phyloP scores from a whole-genome alignment of 1,140 invertebrate genomes.

The Sarcophaga bullata region DNA sequence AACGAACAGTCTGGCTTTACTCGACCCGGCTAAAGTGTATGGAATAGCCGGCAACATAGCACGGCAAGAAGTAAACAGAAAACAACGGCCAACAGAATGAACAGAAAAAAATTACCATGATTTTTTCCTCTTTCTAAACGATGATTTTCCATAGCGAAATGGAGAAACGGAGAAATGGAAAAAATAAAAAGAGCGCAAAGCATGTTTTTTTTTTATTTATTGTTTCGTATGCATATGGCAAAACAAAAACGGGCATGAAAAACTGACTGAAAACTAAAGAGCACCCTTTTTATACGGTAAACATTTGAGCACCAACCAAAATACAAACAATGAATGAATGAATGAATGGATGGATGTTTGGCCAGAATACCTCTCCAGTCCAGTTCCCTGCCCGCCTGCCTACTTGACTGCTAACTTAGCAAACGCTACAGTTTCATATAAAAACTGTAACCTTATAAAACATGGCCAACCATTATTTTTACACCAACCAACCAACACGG shows the following conservation, averaged over 20 bases:
- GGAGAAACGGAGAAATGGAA: too few relatives aligned
- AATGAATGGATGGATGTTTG: not conserved
- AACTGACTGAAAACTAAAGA: slow-evolving; percentile 7
- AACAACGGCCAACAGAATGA: too few relatives aligned
- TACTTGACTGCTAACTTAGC: not conserved
- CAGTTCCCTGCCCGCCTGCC: not conserved
- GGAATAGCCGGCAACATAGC: too few relatives aligned
- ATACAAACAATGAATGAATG: slow-evolving; percentile 14
- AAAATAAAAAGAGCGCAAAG: too few relatives aligned
- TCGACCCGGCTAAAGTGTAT: not conserved
- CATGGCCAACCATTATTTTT: slow-evolving; percentile 10
- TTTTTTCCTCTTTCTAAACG: not conserved
- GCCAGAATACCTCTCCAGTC: too few relatives aligned
- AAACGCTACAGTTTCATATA: not conserved
- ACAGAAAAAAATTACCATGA: too few relatives aligned
- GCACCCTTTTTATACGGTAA: slow-evolving; percentile 30
- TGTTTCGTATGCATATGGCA: too few relatives aligned
- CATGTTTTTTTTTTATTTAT: too few relatives aligned
- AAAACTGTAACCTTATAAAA: not conserved
- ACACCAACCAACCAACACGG: not conserved
- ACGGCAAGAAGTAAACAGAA: too few relatives aligned
- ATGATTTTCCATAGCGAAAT: not conserved
- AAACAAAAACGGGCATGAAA: not conserved
- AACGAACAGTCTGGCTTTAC: not conserved
- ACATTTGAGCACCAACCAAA: slow-evolving; percentile 32